Percentiles rank a stretch among this genome's conserved stretches.
These are phyloP conservation scores for Blastobasis adustella DNA, from an alignment of 2,888 invertebrate genomes.

Conservation along the genomic window DNA sequence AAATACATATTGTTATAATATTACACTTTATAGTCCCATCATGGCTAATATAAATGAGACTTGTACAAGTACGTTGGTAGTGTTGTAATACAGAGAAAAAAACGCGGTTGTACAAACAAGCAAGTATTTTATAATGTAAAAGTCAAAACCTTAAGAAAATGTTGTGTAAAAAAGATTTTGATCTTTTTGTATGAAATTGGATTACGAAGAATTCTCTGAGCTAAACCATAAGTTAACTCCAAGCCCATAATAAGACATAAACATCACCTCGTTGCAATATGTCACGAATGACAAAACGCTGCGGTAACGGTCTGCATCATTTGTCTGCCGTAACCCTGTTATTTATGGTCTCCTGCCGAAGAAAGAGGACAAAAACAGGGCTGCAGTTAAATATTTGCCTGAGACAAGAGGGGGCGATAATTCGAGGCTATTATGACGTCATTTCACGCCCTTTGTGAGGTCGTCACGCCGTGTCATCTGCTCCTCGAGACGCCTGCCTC, in stretches of 20 bases:
- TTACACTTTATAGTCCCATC: too few relatives aligned
- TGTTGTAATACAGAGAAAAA: too few relatives aligned
- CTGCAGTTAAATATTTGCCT: constrained; percentile 73
- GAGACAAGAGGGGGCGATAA: constrained; percentile 74
- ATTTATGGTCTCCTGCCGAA: constrained; percentile 68
- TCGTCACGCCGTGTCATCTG: constrained; percentile 73
- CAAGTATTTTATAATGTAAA: background rate
- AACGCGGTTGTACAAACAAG: background rate
- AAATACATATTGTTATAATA: too few relatives aligned
- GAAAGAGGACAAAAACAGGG: constrained; percentile 65
- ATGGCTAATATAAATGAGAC: too few relatives aligned
- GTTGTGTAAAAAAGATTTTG: too few relatives aligned
- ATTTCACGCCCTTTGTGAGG: constrained; percentile 72
- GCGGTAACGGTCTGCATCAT: constrained; percentile 70
- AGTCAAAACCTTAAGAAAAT: background rate
- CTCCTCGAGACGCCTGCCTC: constrained; percentile 70
- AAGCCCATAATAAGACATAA: constrained; percentile 69
- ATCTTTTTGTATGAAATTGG: constrained; percentile 4
- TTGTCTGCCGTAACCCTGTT: constrained; percentile 63
- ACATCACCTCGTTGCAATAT: constrained; percentile 65
- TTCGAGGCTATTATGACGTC: constrained; percentile 75
- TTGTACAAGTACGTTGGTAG: too few relatives aligned
- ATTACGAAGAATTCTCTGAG: constrained; percentile 34
- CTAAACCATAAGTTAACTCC: constrained; percentile 42
- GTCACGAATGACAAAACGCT: constrained; percentile 63